A percentile compares a stretch with the other conserved stretches of the same genome.
Evolutionary conservation across 2,888 invertebrate genomes (phyloP).

Genomic region (Ischnus inquisitorius): DNA sequence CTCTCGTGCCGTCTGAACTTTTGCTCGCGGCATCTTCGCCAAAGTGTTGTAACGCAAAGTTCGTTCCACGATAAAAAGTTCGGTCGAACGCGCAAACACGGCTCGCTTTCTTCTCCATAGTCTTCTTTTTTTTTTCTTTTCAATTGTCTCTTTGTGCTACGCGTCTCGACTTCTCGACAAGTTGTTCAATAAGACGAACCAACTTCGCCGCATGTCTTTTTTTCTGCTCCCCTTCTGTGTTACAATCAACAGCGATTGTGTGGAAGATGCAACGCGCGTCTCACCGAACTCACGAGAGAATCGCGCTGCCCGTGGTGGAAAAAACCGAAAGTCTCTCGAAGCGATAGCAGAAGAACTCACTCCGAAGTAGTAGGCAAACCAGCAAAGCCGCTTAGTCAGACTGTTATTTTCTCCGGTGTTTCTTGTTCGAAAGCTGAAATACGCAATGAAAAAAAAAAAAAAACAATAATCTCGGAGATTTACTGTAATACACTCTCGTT

Average conservation of each 20-base stretch:
- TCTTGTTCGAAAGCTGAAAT: no score
- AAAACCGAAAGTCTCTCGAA: neutral
- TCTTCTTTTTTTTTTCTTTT: conserved; percentile 7
- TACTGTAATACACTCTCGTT: no score
- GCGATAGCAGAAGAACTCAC: no score
- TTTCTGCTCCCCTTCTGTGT: neutral
- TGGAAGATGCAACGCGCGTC: neutral
- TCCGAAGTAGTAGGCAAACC: no score
- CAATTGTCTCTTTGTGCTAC: conserved; percentile 8
- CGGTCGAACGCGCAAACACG: conserved; percentile 17
- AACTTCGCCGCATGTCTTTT: conserved; percentile 19
- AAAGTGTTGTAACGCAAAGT: conserved; percentile 13
- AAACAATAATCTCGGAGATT: no score
- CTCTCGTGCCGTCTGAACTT: conserved; percentile 21
- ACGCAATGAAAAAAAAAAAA: no score
- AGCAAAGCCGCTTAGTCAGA: no score
- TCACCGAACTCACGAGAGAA: neutral
- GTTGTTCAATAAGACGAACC: conserved; percentile 61
- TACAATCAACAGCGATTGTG: neutral
- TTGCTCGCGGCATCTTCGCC: conserved; percentile 2
- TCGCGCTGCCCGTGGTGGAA: neutral
- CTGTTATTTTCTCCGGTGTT: no score
- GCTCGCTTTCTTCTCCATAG: conserved; percentile 1
- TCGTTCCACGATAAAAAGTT: conserved; percentile 35
- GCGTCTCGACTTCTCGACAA: conserved; percentile 34